Percentiles rank a stretch among this genome's conserved stretches.
phyloP scores from a whole-genome alignment of 1,140 invertebrate species.

The Zaprionus ghesquierei region DNA sequence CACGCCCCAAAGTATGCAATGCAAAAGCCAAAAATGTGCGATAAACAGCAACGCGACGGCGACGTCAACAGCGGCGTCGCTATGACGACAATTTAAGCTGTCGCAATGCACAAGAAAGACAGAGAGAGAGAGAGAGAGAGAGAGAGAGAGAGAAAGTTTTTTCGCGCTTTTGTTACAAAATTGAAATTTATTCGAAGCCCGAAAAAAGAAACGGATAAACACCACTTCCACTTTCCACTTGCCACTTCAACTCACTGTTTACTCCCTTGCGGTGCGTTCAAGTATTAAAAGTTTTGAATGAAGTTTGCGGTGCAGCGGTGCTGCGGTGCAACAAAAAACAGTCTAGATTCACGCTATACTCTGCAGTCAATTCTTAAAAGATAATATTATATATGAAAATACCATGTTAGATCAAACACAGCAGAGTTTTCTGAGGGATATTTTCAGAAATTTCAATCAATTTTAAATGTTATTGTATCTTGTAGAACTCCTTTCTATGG shows the following conservation, averaged over 20 bases:
- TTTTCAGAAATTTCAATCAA: neutral
- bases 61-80: slow-evolving; percentile 31
- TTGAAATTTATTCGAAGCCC: slow-evolving; percentile 69
- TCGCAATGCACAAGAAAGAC: slow-evolving; percentile 34
- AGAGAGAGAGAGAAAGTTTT: slow-evolving; percentile 43
- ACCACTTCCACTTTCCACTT: slow-evolving; percentile 66
- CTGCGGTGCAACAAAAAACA: too few species aligned
- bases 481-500: too few species aligned
- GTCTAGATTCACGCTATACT: neutral
- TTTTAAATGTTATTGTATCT: too few species aligned
- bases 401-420: neutral
- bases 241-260: slow-evolving; percentile 54
- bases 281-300: slow-evolving; percentile 28
- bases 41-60: slow-evolving; percentile 57
- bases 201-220: slow-evolving; percentile 65
- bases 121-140: neutral
- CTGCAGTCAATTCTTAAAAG: neutral
- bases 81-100: slow-evolving; percentile 67
- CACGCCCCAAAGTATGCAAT: slow-evolving; percentile 46
- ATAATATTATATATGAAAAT: neutral
- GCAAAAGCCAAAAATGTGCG: slow-evolving; percentile 73
- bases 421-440: neutral
- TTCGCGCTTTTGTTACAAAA: slow-evolving; percentile 51
- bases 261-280: neutral
- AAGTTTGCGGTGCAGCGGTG: slow-evolving; percentile 19